Percentiles rank a stretch among this genome's conserved stretches.
Conservation (phyloP, 2,888 invertebrate species). For the Acanthococcus lagerstroemiae region DNA sequence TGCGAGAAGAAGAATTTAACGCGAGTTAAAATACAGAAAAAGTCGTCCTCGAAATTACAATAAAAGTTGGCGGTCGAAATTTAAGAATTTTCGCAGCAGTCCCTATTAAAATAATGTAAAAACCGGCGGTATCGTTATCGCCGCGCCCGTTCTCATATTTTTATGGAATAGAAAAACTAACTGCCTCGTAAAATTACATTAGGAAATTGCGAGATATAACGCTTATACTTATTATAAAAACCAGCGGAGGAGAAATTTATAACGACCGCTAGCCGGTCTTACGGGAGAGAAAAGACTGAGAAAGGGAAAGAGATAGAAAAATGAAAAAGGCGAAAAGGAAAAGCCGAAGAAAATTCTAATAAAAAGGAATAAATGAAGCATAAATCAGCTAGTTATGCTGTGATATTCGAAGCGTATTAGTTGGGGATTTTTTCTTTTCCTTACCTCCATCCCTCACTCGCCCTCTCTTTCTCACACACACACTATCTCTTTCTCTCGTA, state of each 20-base stretch:
- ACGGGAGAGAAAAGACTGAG: not conserved
- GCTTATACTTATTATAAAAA: slow-evolving; percentile 25
- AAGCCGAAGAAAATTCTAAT: slow-evolving; percentile 25
- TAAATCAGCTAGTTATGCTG: slow-evolving; percentile 27
- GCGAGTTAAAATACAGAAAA: not conserved
- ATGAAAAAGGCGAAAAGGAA: slow-evolving; percentile 16
- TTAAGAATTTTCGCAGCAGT: not conserved
- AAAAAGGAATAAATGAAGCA: slow-evolving; percentile 28
- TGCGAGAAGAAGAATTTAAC: too few species aligned
- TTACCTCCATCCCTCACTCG: not conserved
- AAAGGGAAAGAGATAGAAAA: slow-evolving; percentile 2
- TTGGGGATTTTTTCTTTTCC: slow-evolving; percentile 14
- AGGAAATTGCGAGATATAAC: slow-evolving; percentile 26
- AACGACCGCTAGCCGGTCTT: slow-evolving; percentile 25
- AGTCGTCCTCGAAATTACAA: not conserved
- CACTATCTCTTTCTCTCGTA: not conserved
- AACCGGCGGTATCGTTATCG: slow-evolving; percentile 11
- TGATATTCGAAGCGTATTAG: slow-evolving; percentile 25
- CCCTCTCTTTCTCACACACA: not conserved
- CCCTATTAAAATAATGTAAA: slow-evolving; percentile 13
- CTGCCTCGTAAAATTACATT: slow-evolving; percentile 27
- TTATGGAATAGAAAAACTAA: slow-evolving; percentile 24
- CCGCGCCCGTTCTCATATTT: not conserved
- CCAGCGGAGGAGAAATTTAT: slow-evolving; percentile 25
- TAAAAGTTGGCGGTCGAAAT: not conserved